These are phyloP conservation scores for Anarsia innoxiella DNA, from an alignment of 2,888 invertebrate species.

Conservation along the genomic window DNA sequence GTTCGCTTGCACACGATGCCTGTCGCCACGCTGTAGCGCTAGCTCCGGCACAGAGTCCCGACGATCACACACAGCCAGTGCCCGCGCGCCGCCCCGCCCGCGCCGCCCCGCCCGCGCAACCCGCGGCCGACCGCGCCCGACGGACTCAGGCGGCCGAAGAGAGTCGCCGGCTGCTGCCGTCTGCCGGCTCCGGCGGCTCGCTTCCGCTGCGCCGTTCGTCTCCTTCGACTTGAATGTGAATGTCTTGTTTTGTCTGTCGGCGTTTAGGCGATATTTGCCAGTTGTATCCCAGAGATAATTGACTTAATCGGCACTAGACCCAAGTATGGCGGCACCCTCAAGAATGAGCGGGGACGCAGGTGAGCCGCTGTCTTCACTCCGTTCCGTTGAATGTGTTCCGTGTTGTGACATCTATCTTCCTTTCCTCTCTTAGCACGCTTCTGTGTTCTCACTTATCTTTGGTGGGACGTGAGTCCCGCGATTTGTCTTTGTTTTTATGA, in stretches of 20 bases:
- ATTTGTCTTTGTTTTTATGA: conserved; percentile 71
- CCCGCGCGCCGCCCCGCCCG: conserved; percentile 35
- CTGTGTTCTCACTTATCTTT: conserved; percentile 75
- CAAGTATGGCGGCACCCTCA: conserved; percentile 99
- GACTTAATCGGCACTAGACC: conserved; percentile 99
- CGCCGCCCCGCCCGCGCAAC: conserved; percentile 22
- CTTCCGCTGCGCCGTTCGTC: conserved; percentile 31
- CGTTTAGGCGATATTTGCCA: conserved; percentile 99
- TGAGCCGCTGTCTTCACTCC: conserved; percentile 84
- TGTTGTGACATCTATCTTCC: conserved; percentile 73
- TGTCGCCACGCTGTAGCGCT: conserved; percentile 77
- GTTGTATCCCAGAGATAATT: conserved; percentile 99
- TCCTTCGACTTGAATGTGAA: conserved; percentile 66
- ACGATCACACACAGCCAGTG: conserved; percentile 74
- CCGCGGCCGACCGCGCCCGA: conserved; percentile 21
- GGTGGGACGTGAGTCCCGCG: conserved; percentile 70
- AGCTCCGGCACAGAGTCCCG: conserved; percentile 75
- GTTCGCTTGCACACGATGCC: conserved; percentile 77
- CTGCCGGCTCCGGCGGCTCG: conserved; percentile 30
- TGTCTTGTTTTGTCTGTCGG: conserved; percentile 78
- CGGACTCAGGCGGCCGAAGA: conserved; percentile 24
- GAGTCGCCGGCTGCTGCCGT: conserved; percentile 25
- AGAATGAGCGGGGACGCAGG: conserved; percentile 99
- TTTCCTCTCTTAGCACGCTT: conserved; percentile 77
- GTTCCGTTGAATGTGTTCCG: conserved; percentile 77